Evolutionary conservation across 2,113 vertebrate species (phyloP), one percentile per base, ranked within the genome.

Genomic region (Mormoops blainvillei): DNA sequence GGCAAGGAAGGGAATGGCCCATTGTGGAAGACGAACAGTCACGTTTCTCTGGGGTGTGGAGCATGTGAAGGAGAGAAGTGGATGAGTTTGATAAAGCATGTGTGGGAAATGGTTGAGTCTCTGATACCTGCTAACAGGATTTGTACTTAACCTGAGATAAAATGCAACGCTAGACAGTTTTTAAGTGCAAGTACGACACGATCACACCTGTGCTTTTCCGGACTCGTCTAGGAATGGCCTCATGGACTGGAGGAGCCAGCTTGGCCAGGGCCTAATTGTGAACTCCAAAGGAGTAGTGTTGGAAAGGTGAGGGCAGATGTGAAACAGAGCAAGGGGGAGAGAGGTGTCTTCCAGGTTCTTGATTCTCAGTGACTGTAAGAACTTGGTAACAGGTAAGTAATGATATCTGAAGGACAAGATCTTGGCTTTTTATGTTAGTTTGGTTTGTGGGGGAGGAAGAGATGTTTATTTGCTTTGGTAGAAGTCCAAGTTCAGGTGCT

Each of bases 1-100:
- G 13, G 14, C 4, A n/a, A 5, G 50, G 52, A 33, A 63, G 20
- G 28, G 10, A 11, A 26, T 0, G 0, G 24, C 41, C 45, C 28
- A 43, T n/a, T n/a, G n/a, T n/a, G 22, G 70, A 74, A 45, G 71
- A 45, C 1, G 0, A 70, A 12, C 2, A 18, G 20, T 43, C 61
- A 78, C 52, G 8, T 58, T 22, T 52, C 54, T 12, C 50, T 41
- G 7, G 19, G 77, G n/a, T 22, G 24, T 20, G 48, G 11, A 2
- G 15, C 11, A 0, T 33, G n/a, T 0, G 11, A 58, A 81, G 26
- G 5, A n/a, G 24, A 56, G 28, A 8, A 22, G 15, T 13, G 63
- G 38, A 19, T 20, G 22, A 15, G 19, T 13, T 4, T 45, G 24
- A 20, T 54, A 43, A 61, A n/a, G 33, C 15, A 80, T 22, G 2